Base-by-base conservation (phyloP, 1,140 invertebrate species). In the Sinonovacula constricta region DNA sequence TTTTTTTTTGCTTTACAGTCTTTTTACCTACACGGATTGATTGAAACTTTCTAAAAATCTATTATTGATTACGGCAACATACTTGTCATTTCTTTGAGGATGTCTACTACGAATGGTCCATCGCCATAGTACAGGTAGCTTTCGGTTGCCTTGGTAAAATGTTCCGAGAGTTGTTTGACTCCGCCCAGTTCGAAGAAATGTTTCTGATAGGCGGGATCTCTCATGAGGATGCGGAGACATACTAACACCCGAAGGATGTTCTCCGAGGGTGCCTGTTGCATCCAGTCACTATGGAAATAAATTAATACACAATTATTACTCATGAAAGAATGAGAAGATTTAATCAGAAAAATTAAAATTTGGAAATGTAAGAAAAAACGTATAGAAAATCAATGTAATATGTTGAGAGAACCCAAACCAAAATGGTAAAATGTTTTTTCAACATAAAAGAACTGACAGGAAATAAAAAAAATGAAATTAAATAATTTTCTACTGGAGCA, bases 71-170 rank as follows among this genome's bases (percentile, higher is more conserved):
- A 45, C 18, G 39, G 39, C 7, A 30, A 83, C 90, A 87, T 87
- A 91, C 90, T 91, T 60, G 89, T 89, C 84, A 91, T 89, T 82
- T 91, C 90, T 69, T 90, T 89, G 10, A 91, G 85, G 33, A 90
- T 89, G 49, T 90, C 88, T 28, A 86, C 85, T 18, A 88, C 76
- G 74, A 77, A 89, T 5, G 85, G 85, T 24, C 81, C 83, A 66
- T 89, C 89, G 28, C 84, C 85, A 76, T 85, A 85, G n/a, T 65
- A 68, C 33, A 91, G 79, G 57, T 91, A 91, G 45, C 83, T 87
- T n/a, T 88, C 82, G 54, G 89, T 90, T 15, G 86, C 85, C 67
- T 83, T 85, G 36, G 83, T 71, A 53, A 91, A 87, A 82, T 88
- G 82, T 80, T 88, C 85, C 33, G 88, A 81, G 33, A 90, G 62